Percentiles rank a stretch among this genome's conserved stretches.
Evolutionary conservation across 2,888 invertebrate genomes (phyloP).

Genomic region (Hypomecis atomaria): DNA sequence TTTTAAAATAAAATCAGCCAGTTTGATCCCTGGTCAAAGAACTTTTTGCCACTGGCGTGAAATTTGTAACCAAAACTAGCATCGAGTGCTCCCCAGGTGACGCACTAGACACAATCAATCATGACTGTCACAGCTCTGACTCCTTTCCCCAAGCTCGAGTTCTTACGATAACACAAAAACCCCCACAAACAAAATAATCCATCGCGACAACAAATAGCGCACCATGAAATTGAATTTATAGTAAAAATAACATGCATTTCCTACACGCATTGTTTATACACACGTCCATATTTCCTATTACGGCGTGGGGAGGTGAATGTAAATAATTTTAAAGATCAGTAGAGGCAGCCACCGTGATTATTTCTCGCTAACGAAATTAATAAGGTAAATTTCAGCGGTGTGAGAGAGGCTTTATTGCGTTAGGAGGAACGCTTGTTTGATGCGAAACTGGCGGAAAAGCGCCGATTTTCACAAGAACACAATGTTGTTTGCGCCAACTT

Average conservation of each 20-base stretch:
- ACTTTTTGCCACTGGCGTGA: background rate
- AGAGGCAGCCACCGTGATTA: conserved; percentile 68
- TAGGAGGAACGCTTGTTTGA: conserved; percentile 65
- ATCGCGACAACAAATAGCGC: conserved; percentile 18
- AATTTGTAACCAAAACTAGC: conserved; percentile 27
- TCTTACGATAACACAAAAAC: conserved; percentile 25
- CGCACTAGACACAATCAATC: conserved; percentile 37
- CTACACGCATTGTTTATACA: conserved; percentile 37
- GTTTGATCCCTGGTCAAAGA: no score
- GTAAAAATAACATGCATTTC: conserved; percentile 37
- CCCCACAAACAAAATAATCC: conserved; percentile 29
- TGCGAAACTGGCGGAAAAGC: conserved; percentile 51
- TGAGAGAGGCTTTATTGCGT: conserved; percentile 64
- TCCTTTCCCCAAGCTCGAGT: conserved; percentile 28
- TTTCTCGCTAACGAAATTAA: conserved; percentile 76
- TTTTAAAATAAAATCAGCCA: no score
- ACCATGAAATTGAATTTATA: conserved; percentile 30
- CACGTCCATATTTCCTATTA: conserved; percentile 49
- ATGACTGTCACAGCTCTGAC: conserved; percentile 33
- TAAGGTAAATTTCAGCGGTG: conserved; percentile 70
- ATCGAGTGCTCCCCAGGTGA: conserved; percentile 27
- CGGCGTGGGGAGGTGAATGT: conserved; percentile 54
- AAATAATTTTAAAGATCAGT: conserved; percentile 74
- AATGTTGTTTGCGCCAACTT: conserved; percentile 34
- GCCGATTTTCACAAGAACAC: conserved; percentile 32